phyloP scores from a whole-genome alignment of 2,797 vertebrate species.

The Rhinoraja longicauda region DNA sequence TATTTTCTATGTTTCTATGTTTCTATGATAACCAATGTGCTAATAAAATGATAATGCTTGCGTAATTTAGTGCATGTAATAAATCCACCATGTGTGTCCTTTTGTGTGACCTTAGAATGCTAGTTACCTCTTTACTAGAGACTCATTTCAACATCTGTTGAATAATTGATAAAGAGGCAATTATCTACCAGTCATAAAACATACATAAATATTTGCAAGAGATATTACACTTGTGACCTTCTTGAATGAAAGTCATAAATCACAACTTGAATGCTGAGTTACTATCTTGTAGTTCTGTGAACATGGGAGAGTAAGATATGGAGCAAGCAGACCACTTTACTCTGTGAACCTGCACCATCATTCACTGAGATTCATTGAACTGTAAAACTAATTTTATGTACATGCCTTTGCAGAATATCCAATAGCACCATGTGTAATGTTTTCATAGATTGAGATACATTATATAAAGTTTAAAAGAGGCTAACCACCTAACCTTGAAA shows the following conservation, averaged over 20 bases:
- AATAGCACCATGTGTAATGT: too few relatives aligned
- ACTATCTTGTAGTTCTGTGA: background rate
- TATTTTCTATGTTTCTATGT: too few relatives aligned
- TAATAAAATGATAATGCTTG: background rate
- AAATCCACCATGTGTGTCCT: background rate
- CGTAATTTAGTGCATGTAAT: background rate
- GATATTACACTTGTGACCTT: background rate
- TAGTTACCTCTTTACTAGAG: background rate
- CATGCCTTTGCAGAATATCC: too few relatives aligned
- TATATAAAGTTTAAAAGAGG: too few relatives aligned
- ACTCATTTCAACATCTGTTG: background rate
- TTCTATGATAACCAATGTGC: background rate
- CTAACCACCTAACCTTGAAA: too few relatives aligned
- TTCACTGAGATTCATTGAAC: too few relatives aligned
- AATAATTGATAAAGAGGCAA: background rate
- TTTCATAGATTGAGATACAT: too few relatives aligned
- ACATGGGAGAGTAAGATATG: background rate
- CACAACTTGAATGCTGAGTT: background rate
- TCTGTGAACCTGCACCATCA: too few relatives aligned
- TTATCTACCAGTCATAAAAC: background rate
- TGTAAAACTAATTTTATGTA: too few relatives aligned
- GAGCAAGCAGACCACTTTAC: too few relatives aligned
- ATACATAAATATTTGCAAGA: background rate
- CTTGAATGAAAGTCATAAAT: constrained; percentile 6
- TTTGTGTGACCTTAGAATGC: background rate